phyloP scores from a whole-genome alignment of 2,888 invertebrate species.

The Epiblema foenella region DNA sequence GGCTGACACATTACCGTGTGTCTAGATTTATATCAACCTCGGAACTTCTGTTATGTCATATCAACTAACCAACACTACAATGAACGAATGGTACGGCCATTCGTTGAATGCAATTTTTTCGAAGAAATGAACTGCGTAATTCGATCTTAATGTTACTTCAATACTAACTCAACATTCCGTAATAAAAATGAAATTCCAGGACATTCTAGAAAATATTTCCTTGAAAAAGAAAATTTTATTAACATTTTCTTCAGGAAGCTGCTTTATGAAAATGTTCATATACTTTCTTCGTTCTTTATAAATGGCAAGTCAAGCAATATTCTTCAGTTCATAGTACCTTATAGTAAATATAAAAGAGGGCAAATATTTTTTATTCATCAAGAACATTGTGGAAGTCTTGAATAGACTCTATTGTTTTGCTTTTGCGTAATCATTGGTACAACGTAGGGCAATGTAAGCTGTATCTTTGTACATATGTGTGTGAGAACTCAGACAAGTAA shows the following conservation, averaged over 20 bases:
- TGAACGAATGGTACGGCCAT: no score
- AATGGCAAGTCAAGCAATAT: background rate
- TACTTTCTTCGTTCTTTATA: background rate
- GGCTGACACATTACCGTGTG: no score
- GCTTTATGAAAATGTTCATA: constrained; percentile 17
- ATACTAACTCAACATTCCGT: background rate
- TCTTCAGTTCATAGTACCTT: background rate
- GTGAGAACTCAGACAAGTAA: background rate
- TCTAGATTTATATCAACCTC: no score
- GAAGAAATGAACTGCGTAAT: background rate
- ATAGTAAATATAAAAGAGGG: constrained; percentile 6
- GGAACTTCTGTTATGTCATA: no score
- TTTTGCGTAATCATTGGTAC: background rate
- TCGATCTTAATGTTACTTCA: background rate
- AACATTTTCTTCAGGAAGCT: background rate
- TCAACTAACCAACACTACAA: no score
- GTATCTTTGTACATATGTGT: background rate
- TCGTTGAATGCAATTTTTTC: background rate
- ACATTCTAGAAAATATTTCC: background rate
- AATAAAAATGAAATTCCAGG: background rate
- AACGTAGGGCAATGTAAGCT: background rate
- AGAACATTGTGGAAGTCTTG: background rate
- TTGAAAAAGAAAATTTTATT: constrained; percentile 2
- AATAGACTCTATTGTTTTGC: constrained; percentile 14
- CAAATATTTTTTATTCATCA: constrained; percentile 32